Evolutionary conservation across 2,113 vertebrate genomes (phyloP).

Genomic region (Plotosus lineatus): DNA sequence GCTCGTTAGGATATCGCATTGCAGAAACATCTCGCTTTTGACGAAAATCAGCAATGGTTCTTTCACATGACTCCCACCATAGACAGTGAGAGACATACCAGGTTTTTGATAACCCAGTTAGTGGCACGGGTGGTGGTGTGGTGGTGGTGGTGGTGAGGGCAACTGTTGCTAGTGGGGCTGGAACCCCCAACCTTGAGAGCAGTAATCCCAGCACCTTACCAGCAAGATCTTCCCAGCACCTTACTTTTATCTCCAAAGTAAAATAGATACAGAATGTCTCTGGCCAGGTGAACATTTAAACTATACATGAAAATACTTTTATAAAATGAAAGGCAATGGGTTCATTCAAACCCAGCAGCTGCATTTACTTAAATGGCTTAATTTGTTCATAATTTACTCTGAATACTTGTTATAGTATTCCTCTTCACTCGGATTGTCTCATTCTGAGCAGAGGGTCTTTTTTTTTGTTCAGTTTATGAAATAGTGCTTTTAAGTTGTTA

Average conservation of each 20-base stretch:
- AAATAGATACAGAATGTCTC: not conserved
- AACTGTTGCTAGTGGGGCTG: no score
- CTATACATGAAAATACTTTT: not conserved
- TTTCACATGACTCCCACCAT: no score
- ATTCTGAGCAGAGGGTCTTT: conserved; percentile 36
- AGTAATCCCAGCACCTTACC: no score
- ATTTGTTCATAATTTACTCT: conserved; percentile 62
- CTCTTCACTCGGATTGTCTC: conserved; percentile 49
- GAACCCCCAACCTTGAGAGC: no score
- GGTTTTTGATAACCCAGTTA: no score
- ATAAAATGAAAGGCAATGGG: not conserved
- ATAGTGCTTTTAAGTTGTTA: conserved; percentile 41
- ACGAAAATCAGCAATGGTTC: no score
- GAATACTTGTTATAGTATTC: conserved; percentile 65
- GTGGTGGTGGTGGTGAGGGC: no score
- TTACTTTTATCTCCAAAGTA: not conserved
- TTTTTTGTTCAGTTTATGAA: conserved; percentile 38
- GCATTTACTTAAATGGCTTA: conserved; percentile 50
- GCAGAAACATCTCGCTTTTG: no score
- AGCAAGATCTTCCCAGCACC: not conserved
- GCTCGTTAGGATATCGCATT: no score
- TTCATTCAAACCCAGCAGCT: conserved; percentile 55
- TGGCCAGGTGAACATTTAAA: not conserved
- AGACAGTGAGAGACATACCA: no score
- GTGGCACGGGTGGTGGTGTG: no score